phyloP scores from a whole-genome alignment of 1,140 invertebrate genomes.

The Aleiodes sp. region DNA sequence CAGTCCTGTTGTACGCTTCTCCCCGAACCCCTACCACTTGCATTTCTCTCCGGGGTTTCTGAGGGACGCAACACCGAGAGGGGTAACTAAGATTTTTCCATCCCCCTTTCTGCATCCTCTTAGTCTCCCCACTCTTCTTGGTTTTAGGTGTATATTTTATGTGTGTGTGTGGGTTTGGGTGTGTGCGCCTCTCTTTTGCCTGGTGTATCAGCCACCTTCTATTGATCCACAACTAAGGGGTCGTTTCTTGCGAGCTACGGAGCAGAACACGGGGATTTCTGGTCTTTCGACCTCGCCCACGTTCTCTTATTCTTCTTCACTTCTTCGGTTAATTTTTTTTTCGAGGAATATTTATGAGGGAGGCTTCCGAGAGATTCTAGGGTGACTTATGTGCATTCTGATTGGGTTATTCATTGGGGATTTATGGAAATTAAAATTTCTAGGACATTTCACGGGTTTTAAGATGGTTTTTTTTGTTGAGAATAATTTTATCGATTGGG shows the following conservation, averaged over 20 bases:
- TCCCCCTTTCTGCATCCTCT: slow-evolving; percentile 37
- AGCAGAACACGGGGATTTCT: neutral
- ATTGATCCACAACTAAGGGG: slow-evolving; percentile 61
- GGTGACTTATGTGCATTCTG: too few relatives aligned
- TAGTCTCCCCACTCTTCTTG: slow-evolving; percentile 38
- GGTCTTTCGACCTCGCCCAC: neutral
- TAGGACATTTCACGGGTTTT: too few relatives aligned
- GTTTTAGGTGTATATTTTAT: neutral
- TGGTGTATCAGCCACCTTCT: slow-evolving; percentile 46
- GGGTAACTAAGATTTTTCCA: slow-evolving; percentile 65
- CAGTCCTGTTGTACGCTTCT: neutral
- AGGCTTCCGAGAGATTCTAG: too few relatives aligned
- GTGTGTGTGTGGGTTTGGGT: too few relatives aligned
- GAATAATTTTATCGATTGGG: too few relatives aligned
- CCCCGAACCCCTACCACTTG: slow-evolving; percentile 16
- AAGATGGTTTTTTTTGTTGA: too few relatives aligned
- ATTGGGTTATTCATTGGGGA: too few relatives aligned
- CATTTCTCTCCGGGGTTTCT: slow-evolving; percentile 41
- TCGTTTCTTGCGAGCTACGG: slow-evolving; percentile 52
- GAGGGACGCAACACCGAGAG: slow-evolving; percentile 34
- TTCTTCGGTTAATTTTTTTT: neutral
- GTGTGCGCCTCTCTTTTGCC: neutral
- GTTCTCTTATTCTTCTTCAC: neutral
- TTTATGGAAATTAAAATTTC: too few relatives aligned
- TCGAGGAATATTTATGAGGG: too few relatives aligned